Base-by-base conservation (phyloP, 92 coral and sea anemone genomes). In the Desmophyllum pertusum region DNA sequence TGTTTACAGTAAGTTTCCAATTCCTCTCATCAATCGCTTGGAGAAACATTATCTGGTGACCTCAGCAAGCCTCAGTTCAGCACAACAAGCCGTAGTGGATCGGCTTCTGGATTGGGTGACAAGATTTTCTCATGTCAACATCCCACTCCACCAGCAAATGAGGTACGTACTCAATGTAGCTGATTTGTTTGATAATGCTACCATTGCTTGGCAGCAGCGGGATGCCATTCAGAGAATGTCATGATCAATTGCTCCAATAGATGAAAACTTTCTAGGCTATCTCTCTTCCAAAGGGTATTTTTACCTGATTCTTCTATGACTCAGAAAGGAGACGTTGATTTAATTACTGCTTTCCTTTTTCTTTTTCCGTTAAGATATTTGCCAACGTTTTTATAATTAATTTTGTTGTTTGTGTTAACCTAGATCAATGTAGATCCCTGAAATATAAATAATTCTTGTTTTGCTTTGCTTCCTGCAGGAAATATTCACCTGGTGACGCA, bases 11-110 rank as follows among this genome's bases (percentile, higher is more conserved):
- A 79, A 85, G 66, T 93, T 93, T 73, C 97, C 95, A 2, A 91
- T 93, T 31, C 97, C 97, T 40, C 81, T 93, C 43, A 93, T 93
- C 55, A 93, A 93, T 85, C 95, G 97, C 69, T 73, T 93, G 69
- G 97, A 93, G 85, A 93, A 93, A 59, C 97, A 93, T 65, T 91
- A 88, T 77, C 91, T 93, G 39, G 95, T 93, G 79, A 83, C 85
- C 14, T 89, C 93, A 30, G 86, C 95, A 17, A 88, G 95, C 57
- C 90, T 94, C 9, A 88, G 88, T 36, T 25, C 73, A 33, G 84
- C 63, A 30, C 98, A 94, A 84, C 66, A 38, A 63, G 30, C 23
- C 9, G 76, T 92, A 33, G 91, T 90, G 23, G n/a, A 70, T 31
- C 75, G 61, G 7, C 86, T 94, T 63, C 43, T 76, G 23, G 77